Conservation (phyloP, 2,113 vertebrate genomes). For the Chrysochloris asiatica region DNA sequence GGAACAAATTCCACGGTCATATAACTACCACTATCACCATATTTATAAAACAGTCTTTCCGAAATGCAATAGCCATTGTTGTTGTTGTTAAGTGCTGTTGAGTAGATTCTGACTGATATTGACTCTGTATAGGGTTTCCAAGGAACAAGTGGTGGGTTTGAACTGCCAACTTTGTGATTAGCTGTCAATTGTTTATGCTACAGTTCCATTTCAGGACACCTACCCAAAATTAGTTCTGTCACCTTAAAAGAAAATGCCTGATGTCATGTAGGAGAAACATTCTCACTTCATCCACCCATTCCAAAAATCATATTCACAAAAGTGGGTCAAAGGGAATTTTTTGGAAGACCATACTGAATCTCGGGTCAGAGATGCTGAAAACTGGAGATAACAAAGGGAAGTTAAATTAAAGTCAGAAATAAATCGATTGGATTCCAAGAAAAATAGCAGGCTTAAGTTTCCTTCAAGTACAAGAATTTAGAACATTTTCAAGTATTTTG, state of each 20-base stretch:
- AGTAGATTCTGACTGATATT: too few species aligned
- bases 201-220: too few species aligned
- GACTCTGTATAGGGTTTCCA: too few species aligned
- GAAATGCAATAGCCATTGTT: neutral
- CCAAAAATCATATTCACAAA: neutral
- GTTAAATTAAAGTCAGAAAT: neutral
- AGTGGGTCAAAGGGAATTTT: neutral
- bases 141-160: too few species aligned
- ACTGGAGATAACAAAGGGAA: neutral
- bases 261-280: neutral
- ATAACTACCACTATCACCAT: too few species aligned
- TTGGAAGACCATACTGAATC: neutral
- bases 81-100: too few species aligned
- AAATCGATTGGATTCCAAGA: slow-evolving; percentile 1
- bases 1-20: too few species aligned
- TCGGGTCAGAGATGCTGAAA: neutral
- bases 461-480: neutral
- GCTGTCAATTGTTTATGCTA: too few species aligned
- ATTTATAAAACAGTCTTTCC: slow-evolving; percentile 32
- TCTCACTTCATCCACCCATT: neutral
- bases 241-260: neutral
- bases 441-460: slow-evolving; percentile 3
- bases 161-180: too few species aligned
- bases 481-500: neutral
- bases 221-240: neutral